Evolutionary conservation across 2,888 invertebrate genomes (phyloP).

Genomic region (Itoplectis maculator): DNA sequence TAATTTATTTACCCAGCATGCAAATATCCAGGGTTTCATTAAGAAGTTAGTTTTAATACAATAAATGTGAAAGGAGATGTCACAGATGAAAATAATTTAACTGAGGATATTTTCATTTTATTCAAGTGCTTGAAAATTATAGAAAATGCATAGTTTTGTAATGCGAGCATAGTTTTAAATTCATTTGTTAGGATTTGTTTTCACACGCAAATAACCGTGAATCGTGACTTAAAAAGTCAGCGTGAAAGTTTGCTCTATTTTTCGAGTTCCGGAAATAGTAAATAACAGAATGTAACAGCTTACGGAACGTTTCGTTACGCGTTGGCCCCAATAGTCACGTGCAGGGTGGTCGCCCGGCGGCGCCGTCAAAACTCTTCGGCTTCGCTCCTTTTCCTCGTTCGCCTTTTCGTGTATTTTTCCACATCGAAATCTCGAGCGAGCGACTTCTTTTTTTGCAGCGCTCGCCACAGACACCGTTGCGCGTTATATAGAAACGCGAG

Average conservation of each 20-base stretch:
- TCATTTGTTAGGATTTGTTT: neutral
- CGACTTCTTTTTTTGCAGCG: slow-evolving; percentile 24
- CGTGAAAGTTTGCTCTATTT: neutral
- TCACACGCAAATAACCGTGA: neutral
- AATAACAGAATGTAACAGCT: slow-evolving; percentile 27
- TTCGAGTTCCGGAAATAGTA: slow-evolving; percentile 12
- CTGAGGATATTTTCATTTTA: no score
- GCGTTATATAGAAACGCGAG: slow-evolving; percentile 8
- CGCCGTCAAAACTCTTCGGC: slow-evolving; percentile 9
- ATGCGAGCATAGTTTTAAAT: neutral
- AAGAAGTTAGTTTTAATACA: neutral
- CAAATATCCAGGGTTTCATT: neutral
- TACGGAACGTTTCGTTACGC: slow-evolving; percentile 10
- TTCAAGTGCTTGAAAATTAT: no score
- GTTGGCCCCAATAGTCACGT: slow-evolving; percentile 5
- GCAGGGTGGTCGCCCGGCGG: slow-evolving; percentile 5
- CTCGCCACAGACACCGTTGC: neutral
- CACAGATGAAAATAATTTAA: no score
- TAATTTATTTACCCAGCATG: no score
- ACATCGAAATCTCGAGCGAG: slow-evolving; percentile 26
- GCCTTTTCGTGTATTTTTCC: slow-evolving; percentile 23
- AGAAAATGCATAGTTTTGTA: no score
- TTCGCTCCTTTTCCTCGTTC: slow-evolving; percentile 15
- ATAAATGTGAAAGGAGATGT: neutral
- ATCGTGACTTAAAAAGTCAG: slow-evolving; percentile 3